phyloP scores from a whole-genome alignment of 2,888 invertebrate genomes.

The Diogma glabrata region DNA sequence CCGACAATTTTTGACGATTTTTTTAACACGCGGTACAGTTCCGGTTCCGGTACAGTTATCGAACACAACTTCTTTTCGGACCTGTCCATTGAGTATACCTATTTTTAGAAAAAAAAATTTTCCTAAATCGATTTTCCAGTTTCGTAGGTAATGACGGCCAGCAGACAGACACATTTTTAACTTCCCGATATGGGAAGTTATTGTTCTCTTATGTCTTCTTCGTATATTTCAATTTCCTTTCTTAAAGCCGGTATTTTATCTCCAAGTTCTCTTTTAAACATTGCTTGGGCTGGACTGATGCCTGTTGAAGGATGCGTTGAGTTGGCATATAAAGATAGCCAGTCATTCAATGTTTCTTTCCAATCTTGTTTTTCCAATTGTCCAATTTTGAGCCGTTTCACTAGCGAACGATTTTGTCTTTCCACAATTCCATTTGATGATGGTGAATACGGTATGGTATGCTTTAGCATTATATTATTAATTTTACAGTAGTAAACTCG shows the following conservation, averaged over 20 bases:
- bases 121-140: too few species aligned
- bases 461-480: conserved; percentile 13
- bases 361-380: background rate
- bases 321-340: background rate
- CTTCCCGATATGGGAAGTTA: too few species aligned
- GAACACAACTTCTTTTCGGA: too few species aligned
- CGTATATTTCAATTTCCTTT: conserved; percentile 1
- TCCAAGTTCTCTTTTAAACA: background rate
- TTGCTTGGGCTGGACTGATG: background rate
- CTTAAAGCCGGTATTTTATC: background rate
- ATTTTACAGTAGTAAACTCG: conserved; percentile 16
- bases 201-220: conserved; percentile 1
- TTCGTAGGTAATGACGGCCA: too few species aligned
- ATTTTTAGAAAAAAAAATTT: too few species aligned
- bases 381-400: conserved; percentile 6
- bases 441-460: conserved; percentile 18
- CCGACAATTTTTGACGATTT: too few species aligned
- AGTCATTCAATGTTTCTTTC: background rate
- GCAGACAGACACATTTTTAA: too few species aligned
- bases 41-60: too few species aligned
- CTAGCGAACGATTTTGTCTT: conserved; percentile 10
- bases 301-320: background rate
- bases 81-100: too few species aligned
- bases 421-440: conserved; percentile 12
- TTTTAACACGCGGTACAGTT: too few species aligned